Evolutionary conservation across 2,888 invertebrate genomes (phyloP).

Genomic region (Stramonita haemastoma): DNA sequence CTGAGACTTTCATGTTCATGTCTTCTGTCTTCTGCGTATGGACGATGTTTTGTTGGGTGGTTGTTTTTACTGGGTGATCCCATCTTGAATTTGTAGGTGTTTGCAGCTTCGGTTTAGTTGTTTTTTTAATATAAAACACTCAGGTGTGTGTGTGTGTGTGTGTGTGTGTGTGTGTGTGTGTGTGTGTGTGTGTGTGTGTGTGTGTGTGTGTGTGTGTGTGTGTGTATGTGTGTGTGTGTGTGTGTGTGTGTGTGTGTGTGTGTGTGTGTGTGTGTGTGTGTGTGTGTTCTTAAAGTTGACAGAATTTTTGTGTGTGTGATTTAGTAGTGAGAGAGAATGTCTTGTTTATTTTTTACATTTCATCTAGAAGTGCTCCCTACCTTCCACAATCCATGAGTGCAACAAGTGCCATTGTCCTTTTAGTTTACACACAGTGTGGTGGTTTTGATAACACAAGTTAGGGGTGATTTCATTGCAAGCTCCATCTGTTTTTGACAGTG

Average conservation of each 20-base stretch:
- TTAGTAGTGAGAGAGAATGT: too few species aligned
- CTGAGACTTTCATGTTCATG: too few species aligned
- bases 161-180: constrained; percentile 10
- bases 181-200: constrained; percentile 16
- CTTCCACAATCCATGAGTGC: background rate
- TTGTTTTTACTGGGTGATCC: too few species aligned
- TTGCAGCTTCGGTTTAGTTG: too few species aligned
- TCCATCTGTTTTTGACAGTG: background rate
- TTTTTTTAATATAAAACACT: too few species aligned
- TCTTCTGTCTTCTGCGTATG: too few species aligned
- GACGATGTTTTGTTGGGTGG: too few species aligned
- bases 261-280: background rate
- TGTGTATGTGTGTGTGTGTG: constrained; percentile 8
- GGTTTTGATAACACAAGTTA: too few species aligned
- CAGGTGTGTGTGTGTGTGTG: constrained; percentile 1
- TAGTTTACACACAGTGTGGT: background rate
- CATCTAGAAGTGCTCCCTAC: background rate
- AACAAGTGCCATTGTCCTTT: background rate
- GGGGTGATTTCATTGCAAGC: background rate
- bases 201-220: constrained; percentile 2
- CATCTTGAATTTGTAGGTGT: too few species aligned
- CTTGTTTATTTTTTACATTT: background rate
- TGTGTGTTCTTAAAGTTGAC: too few species aligned
- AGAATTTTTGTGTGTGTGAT: background rate
- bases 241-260: constrained; percentile 17